Base-by-base conservation (phyloP, 2,888 invertebrate genomes). In the Leucophenga maculata region DNA sequence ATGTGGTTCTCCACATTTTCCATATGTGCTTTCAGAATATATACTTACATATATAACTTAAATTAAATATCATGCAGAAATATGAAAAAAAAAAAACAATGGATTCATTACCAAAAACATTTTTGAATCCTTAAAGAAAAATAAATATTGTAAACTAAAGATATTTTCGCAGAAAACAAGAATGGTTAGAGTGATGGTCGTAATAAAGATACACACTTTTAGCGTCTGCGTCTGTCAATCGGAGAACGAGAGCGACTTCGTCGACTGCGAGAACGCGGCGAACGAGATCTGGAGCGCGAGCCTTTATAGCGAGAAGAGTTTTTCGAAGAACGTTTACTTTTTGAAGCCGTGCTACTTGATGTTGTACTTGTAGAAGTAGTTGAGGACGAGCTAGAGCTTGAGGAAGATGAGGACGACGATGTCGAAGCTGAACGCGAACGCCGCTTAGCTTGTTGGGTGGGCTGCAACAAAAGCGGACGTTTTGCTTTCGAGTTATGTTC, bases 341-440 rank as follows among this genome's bases (percentile, higher is more conserved):
- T 39, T 1, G 39, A 39, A 6, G 39, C 39, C 11, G 39, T 39
- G 39, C 26, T 64, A 26, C 62, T 64, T 48, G 62, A 64, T 48
- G 62, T 26, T 11, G 39, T 6, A 39, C 39, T 39, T 39, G 39
- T 39, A 11, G 39, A 39, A 39, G 6, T 39, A 6, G 39, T 11
- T 39, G 39, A 39, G 6, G 62, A 64, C 8, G 62, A 50, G 13
- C 50, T 48, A 46, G 62, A 18, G 8, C 50, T 48, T 22, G 62
- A 18, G 8, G 80, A 70, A 26, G 75, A 68, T 14, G 80, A 71
- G 31, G 74, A 75, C 11, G 80, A 73, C 8, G 80, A 75, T 32
- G 78, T 70, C 8, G 80, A 80, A 62, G 78, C 77, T 72, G 76
- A 75, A 22, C 72, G 68, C 1, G 78, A 75, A 1, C 77, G 74